A percentile compares a stretch with the other conserved stretches of the same genome.
These are phyloP conservation scores for Sicus ferrugineus DNA, from an alignment of 2,888 invertebrate species.

Conservation along the genomic window DNA sequence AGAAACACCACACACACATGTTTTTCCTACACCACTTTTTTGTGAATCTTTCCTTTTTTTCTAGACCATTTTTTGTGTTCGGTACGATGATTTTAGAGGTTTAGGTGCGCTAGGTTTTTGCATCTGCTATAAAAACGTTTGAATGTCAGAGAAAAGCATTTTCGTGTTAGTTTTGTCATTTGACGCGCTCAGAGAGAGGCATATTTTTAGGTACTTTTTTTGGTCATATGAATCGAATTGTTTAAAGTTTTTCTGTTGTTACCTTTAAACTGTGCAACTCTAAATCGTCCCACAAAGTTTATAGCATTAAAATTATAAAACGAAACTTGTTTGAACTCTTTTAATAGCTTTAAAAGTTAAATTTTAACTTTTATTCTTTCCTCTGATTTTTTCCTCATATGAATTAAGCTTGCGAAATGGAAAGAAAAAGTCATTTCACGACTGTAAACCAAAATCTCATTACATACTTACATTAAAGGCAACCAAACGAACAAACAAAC, in stretches of 20 bases:
- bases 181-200: not conserved
- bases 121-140: not conserved
- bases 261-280: too few species aligned
- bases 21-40: not conserved
- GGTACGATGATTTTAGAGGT: not conserved
- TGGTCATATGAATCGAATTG: not conserved
- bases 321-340: too few species aligned
- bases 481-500: not conserved
- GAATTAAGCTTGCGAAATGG: too few species aligned
- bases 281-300: not conserved
- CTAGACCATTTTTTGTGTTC: not conserved
- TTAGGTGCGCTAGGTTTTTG: not conserved
- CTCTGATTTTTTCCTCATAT: too few species aligned
- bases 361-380: too few species aligned
- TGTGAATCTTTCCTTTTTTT: not conserved
- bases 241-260: not conserved
- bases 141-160: slow-evolving; percentile 19
- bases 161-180: slow-evolving; percentile 19
- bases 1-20: not conserved
- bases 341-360: too few species aligned
- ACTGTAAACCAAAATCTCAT: not conserved
- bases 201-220: slow-evolving; percentile 6
- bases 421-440: too few species aligned
- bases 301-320: not conserved
- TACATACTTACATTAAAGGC: not conserved